These are phyloP conservation scores for Calephelis virginiensis DNA, from an alignment of 1,140 invertebrate genomes.

Conservation along the genomic window DNA sequence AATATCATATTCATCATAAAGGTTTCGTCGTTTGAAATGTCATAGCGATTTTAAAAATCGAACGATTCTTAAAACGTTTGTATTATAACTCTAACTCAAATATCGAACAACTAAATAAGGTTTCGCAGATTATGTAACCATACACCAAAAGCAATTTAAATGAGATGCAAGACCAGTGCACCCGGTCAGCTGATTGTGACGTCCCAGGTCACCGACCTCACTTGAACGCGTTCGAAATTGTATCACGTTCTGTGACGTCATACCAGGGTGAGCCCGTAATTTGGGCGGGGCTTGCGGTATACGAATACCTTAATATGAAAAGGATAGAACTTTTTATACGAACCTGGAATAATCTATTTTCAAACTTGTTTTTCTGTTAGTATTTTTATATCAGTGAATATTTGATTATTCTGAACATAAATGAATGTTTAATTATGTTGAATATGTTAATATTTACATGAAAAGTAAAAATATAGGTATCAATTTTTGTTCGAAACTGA, in stretches of 20 bases:
- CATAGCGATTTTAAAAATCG: too few species aligned
- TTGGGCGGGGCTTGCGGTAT: slow-evolving; percentile 30
- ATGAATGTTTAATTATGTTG: too few species aligned
- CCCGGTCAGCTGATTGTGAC: slow-evolving; percentile 63
- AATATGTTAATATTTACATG: too few species aligned
- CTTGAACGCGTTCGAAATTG: slow-evolving; percentile 30
- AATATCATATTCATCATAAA: too few species aligned
- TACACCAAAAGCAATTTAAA: slow-evolving; percentile 20
- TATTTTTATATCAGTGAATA: neutral
- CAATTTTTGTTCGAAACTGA: too few species aligned
- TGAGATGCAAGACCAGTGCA: slow-evolving; percentile 34
- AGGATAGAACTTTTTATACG: slow-evolving; percentile 13
- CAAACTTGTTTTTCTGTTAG: neutral
- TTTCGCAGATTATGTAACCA: neutral
- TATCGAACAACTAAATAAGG: neutral
- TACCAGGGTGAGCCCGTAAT: slow-evolving; percentile 31
- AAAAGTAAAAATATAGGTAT: too few species aligned
- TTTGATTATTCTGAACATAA: neutral
- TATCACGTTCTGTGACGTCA: slow-evolving; percentile 54
- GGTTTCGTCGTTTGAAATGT: too few species aligned
- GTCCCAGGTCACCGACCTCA: slow-evolving; percentile 58
- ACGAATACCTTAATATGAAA: slow-evolving; percentile 27
- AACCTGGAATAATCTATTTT: neutral
- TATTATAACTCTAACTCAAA: neutral
- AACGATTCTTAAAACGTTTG: too few species aligned